A percentile compares a stretch with the other conserved stretches of the same genome.
phyloP scores from a whole-genome alignment of 2,797 vertebrate genomes.

The Pseudotriccus pelzelni region DNA sequence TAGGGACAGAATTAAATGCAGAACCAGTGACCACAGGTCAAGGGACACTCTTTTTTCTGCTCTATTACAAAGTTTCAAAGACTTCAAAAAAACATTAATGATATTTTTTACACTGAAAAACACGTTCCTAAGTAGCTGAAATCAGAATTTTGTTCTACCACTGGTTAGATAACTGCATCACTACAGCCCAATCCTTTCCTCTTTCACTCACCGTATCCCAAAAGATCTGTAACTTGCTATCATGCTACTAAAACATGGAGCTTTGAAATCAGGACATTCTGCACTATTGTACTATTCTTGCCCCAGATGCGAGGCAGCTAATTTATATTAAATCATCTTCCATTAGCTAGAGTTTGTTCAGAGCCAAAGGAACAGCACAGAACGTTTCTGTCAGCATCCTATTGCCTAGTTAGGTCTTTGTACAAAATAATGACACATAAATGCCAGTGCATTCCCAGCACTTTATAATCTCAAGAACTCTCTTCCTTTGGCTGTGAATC shows the following conservation, averaged over 20 bases:
- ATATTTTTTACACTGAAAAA: background rate
- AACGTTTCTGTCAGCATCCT: background rate
- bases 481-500: background rate
- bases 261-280: background rate
- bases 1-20: background rate
- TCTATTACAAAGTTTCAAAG: background rate
- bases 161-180: background rate
- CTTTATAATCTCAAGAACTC: background rate
- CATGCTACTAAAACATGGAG: background rate
- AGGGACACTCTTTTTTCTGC: background rate
- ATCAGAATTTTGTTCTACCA: background rate
- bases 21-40: background rate
- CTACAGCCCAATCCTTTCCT: background rate
- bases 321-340: background rate
- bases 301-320: background rate
- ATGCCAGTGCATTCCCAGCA: background rate
- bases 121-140: background rate
- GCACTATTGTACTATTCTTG: background rate
- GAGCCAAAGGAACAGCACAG: background rate
- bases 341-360: background rate
- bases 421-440: background rate
- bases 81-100: background rate
- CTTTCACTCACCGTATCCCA: background rate
- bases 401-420: background rate
- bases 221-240: background rate